These are phyloP conservation scores for Syrmaticus mikado DNA, from an alignment of 2,113 vertebrate genomes.

Conservation along the genomic window DNA sequence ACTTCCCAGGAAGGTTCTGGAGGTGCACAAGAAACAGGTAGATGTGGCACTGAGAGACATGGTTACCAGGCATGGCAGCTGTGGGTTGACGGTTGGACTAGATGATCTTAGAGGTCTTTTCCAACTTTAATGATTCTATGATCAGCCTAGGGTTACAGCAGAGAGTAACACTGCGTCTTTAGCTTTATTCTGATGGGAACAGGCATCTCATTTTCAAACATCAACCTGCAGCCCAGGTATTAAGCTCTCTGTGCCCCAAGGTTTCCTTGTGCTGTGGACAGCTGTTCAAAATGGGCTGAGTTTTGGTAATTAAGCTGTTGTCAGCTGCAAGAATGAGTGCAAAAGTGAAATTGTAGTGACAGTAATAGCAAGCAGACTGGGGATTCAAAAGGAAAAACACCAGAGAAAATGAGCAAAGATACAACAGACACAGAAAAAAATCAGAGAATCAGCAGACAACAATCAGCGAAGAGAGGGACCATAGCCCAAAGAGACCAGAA, in stretches of 20 bases:
- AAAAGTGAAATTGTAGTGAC: not conserved
- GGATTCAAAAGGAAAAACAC: not conserved
- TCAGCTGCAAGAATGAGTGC: not conserved
- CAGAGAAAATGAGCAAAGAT: not conserved
- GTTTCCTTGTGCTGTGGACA: not conserved
- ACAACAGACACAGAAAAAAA: not conserved
- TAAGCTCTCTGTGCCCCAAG: not conserved
- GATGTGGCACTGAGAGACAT: too few species aligned
- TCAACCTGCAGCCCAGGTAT: not conserved
- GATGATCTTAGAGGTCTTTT: too few species aligned
- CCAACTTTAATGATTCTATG: too few species aligned
- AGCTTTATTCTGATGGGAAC: not conserved
- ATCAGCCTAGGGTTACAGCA: fast-evolving
- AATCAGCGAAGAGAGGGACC: fast-evolving
- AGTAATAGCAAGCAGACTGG: not conserved
- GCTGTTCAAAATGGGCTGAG: not conserved
- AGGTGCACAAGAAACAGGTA: too few species aligned
- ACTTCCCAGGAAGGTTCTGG: too few species aligned
- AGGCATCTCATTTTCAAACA: not conserved
- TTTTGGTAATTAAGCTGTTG: not conserved
- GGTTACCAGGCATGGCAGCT: too few species aligned
- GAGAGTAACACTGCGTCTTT: not conserved
- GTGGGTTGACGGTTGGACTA: too few species aligned
- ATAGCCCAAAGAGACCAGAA: not conserved
- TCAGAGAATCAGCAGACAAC: not conserved